Evolutionary conservation across 2,888 invertebrate genomes (phyloP), one percentile per base, ranked within the genome.

Genomic region (Horisme vitalbata): DNA sequence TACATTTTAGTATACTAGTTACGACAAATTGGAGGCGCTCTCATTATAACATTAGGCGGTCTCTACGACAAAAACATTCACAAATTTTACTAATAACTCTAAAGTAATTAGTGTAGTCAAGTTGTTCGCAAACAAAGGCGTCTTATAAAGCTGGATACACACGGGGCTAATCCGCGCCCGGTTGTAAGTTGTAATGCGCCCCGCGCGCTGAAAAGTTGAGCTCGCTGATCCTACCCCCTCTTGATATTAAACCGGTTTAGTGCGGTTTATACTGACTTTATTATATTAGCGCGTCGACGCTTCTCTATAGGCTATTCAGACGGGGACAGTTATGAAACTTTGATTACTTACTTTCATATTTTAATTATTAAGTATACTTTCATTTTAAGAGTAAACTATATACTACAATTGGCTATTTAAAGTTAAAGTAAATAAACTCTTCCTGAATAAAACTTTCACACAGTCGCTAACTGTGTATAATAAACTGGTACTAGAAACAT

Each of bases 241-340:
- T 79, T 78, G 79, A 83, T 83, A 84, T 84, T 84, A 83, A 83
- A 83, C 82, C 72, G 74, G 81, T 83, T 86, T 77, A 81, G 71
- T 75, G 76, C 68, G 82, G 83, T 83, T 82, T 81, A 83, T 75
- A 69, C 79, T 72, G 81, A 84, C 79, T 87, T 84, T 83, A 85
- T 84, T 83, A 83, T 84, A 87, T 86, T 83, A 87, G 75, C 80
- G 76, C 77, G 80, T 78, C 79, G 79, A 74, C 81, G 78, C 63
- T 68, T 59, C 65, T 59, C 65, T 63, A 68, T 75, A 61, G 71
- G 76, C 51, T 71, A 78, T 80, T 82, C 82, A 80, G 80, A 80
- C 80, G 78, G 73, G 21, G 44, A 35, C 34, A 49, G 39, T 15
- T 15, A 30, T 9, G 9, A 18, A 2, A 5, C 4, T 4, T 18